phyloP scores from a whole-genome alignment of 2,113 vertebrate species.

The Sula dactylatra region DNA sequence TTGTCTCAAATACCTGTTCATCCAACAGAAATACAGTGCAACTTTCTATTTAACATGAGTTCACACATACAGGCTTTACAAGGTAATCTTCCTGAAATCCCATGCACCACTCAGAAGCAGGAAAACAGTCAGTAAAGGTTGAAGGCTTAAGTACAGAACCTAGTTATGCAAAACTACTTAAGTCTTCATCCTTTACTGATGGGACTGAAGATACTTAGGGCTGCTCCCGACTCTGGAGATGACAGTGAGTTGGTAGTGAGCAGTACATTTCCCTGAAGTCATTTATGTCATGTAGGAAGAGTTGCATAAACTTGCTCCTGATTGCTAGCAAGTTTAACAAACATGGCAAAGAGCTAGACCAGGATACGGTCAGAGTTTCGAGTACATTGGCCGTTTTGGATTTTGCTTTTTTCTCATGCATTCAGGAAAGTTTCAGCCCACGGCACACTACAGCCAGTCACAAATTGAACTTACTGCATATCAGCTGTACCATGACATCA shows the following conservation, averaged over 20 bases:
- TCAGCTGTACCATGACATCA: not conserved
- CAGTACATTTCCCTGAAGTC: not conserved
- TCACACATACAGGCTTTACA: not conserved
- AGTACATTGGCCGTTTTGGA: fast-evolving
- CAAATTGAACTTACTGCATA: not conserved
- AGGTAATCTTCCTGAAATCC: not conserved
- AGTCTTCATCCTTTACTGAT: not conserved
- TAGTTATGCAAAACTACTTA: not conserved
- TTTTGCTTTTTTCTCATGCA: not conserved
- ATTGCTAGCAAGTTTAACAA: not conserved
- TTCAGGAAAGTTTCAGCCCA: not conserved
- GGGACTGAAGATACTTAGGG: not conserved
- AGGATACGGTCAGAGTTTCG: not conserved
- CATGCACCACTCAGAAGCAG: not conserved
- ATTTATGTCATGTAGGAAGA: not conserved
- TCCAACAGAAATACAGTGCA: not conserved
- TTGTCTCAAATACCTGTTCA: not conserved
- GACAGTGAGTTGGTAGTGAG: fast-evolving
- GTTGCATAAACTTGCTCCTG: fast-evolving
- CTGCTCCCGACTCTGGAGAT: not conserved
- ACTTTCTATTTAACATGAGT: not conserved
- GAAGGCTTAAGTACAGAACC: not conserved
- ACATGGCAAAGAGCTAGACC: not conserved
- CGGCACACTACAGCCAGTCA: not conserved
- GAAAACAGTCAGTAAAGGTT: not conserved